Evolutionary conservation across 2,113 vertebrate species (phyloP), one percentile per base, ranked within the genome.

Genomic region (Toxotes chatareus): DNA sequence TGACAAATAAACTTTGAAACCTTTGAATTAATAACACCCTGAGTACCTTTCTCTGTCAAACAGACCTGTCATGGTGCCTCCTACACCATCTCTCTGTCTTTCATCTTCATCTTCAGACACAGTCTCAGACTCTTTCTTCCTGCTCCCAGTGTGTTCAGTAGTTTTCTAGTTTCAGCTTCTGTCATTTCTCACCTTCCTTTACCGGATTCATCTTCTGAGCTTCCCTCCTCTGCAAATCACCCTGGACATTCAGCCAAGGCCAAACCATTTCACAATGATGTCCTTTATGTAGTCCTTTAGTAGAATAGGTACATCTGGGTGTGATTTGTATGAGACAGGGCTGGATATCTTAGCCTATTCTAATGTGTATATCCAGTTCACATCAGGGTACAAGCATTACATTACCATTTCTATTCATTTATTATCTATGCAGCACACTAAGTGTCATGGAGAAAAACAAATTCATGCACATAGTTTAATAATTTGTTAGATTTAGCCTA

Each of bases 21-120:
- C 42, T 47, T 32, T 66, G 65, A 66, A 66, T 36, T 38, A 7
- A 61, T 73, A 17, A 32, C 14, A 7, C 0, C 10, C 0, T 46
- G n/a, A 38, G 36, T 11, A 65, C 61, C 19, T 62, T 69, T 38
- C 27, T 23, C 27, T 69, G 42, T 38, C 19, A 62, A 36, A 55
- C 19, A 19, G 55, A 60, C 0, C 4, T 63, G 47, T 46, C 31
- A 5, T n/a, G 1, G 14, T 59, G 31, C 46, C 44, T 42, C 71
- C 46, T 55, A 56, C 51, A 47, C 38, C 14, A 55, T 56, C 2
- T 79, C 10, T 57, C 14, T 46, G 13, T 36, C 14, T 47, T 21
- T 63, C 59, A 59, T 63, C 10, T 47, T 63, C 38, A 66, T 23
- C 51, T 21, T 65, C 46, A 47, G 16, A 55, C 62, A 56, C 21